phyloP scores from a whole-genome alignment of 2,888 invertebrate species.

The Acrocyrtus sp. region DNA sequence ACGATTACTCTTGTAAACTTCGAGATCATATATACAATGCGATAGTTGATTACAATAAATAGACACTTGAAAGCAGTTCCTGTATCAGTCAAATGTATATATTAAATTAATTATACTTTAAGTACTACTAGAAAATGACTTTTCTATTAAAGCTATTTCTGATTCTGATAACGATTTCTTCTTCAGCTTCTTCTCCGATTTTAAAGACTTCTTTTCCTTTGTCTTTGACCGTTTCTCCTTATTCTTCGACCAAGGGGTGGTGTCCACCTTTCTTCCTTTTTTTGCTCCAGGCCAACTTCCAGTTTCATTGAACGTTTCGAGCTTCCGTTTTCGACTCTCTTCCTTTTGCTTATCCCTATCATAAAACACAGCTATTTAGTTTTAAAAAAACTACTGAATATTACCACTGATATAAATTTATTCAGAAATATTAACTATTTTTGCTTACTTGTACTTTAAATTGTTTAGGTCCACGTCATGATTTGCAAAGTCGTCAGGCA shows the following conservation, averaged over 20 bases:
- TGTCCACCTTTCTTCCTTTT: constrained; percentile 69
- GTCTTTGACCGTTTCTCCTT: constrained; percentile 67
- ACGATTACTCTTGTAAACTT: no score
- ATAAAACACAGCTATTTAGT: constrained; percentile 38
- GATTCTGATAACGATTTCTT: constrained; percentile 74
- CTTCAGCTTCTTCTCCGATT: constrained; percentile 67
- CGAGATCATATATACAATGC: no score
- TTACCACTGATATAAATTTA: constrained; percentile 4
- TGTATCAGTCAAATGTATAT: no score
- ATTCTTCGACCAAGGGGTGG: constrained; percentile 71
- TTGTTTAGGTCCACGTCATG: constrained; percentile 78
- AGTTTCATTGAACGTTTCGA: constrained; percentile 77
- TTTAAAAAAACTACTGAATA: constrained; percentile 13
- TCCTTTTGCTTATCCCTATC: constrained; percentile 79
- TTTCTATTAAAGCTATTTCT: constrained; percentile 80
- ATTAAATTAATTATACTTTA: no score
- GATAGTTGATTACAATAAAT: no score
- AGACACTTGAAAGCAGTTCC: no score
- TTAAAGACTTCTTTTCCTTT: constrained; percentile 69
- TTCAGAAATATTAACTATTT: background rate
- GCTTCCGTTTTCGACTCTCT: constrained; percentile 76
- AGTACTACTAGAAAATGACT: constrained; percentile 64
- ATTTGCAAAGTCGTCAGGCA: constrained; percentile 70
- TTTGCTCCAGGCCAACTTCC: constrained; percentile 79
- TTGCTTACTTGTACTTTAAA: constrained; percentile 75